Percentiles rank a stretch among this genome's conserved stretches.
Conservation (phyloP, 2,113 vertebrate species). For the Calyptommatus sinebrachiatus region DNA sequence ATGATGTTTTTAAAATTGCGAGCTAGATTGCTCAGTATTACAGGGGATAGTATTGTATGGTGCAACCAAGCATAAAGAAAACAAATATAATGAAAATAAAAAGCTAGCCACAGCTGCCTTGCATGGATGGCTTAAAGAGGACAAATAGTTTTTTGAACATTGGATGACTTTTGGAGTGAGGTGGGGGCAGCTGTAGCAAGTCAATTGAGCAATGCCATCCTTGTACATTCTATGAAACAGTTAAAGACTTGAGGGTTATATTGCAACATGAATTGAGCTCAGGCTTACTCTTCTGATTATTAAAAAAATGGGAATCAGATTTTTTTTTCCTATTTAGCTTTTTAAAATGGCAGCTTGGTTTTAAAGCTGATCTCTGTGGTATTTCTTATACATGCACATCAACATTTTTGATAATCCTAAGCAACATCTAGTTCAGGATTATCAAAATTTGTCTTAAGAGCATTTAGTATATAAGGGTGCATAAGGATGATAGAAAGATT, state of each 20-base stretch:
- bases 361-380: conserved; percentile 32
- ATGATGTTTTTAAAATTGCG: conserved; percentile 68
- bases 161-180: conserved; percentile 33
- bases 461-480: too few species aligned
- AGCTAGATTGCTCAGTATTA: conserved; percentile 61
- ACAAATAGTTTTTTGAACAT: conserved; percentile 36
- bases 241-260: conserved; percentile 31
- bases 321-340: conserved; percentile 32
- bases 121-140: conserved; percentile 31
- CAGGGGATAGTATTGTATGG: conserved; percentile 43
- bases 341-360: conserved; percentile 31
- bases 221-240: conserved; percentile 34
- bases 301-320: conserved; percentile 46
- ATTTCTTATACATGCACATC: conserved; percentile 38
- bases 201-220: conserved; percentile 39
- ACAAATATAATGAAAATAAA: conserved; percentile 60
- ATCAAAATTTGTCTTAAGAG: too few species aligned
- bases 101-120: conserved; percentile 29
- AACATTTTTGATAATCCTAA: conserved; percentile 36
- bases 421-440: background rate
- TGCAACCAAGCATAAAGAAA: conserved; percentile 58
- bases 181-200: conserved; percentile 22
- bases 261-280: conserved; percentile 20
- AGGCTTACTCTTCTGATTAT: conserved; percentile 49
- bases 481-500: too few species aligned